Evolutionary conservation across 2,888 invertebrate genomes (phyloP).

Genomic region (Cephus rjabovi): DNA sequence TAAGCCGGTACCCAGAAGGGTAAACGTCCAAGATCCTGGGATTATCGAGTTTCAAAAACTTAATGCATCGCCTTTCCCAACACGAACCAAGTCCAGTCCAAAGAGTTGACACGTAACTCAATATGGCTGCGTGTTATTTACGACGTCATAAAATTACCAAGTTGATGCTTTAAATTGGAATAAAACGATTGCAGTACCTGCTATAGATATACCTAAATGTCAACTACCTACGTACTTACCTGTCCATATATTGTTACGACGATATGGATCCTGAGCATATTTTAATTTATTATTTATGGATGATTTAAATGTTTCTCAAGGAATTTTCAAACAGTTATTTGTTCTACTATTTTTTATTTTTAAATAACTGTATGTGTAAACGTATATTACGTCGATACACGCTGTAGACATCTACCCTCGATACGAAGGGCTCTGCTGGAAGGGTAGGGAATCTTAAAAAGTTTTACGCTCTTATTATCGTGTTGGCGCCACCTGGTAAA

Average conservation of each 20-base stretch:
- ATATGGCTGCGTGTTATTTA: conserved; percentile 60
- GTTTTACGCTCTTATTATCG: background rate
- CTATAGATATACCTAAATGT: background rate
- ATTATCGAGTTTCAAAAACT: conserved; percentile 1
- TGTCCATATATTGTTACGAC: background rate
- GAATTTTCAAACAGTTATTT: background rate
- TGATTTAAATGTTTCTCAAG: background rate
- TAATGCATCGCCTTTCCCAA: background rate
- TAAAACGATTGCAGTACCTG: conserved; percentile 51
- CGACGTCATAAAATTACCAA: conserved; percentile 64
- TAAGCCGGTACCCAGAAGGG: background rate
- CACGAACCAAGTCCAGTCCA: background rate
- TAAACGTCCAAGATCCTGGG: background rate
- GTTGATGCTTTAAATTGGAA: conserved; percentile 61
- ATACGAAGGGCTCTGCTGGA: background rate
- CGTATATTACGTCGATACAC: background rate
- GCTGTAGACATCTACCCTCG: background rate
- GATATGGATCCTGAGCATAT: background rate
- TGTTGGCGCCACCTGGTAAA: background rate
- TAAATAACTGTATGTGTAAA: background rate
- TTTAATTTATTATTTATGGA: background rate
- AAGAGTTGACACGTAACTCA: conserved; percentile 59
- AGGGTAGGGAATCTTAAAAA: background rate
- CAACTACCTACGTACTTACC: background rate
- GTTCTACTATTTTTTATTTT: background rate